Conservation (phyloP, 2,888 invertebrate species). For the Chrysina gloriosa region DNA sequence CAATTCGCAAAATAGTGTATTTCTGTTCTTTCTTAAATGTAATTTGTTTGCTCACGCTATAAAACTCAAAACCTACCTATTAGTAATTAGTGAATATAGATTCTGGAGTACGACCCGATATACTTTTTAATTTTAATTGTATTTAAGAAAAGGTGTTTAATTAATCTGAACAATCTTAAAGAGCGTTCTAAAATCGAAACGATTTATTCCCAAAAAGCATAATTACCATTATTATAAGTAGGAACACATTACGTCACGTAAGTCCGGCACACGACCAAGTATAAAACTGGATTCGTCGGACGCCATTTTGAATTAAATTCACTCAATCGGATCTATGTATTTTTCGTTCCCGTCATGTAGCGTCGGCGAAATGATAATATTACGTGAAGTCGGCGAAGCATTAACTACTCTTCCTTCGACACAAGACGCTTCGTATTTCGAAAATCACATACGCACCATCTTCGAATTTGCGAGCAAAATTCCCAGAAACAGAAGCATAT, state of each 20-base stretch:
- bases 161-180: too few species aligned
- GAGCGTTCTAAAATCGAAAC: background rate
- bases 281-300: background rate
- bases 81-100: too few species aligned
- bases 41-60: too few species aligned
- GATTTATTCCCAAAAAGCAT: background rate
- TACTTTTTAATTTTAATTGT: too few species aligned
- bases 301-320: slow-evolving; percentile 37
- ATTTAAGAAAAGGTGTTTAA: too few species aligned
- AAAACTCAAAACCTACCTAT: too few species aligned
- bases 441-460: too few species aligned
- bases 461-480: too few species aligned
- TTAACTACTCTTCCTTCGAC: background rate
- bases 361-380: background rate
- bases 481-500: background rate
- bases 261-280: background rate
- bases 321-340: slow-evolving; percentile 23
- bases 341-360: background rate
- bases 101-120: too few species aligned
- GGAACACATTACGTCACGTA: background rate
- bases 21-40: too few species aligned
- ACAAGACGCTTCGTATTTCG: background rate
- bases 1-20: too few species aligned
- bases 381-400: too few species aligned
- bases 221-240: background rate